Evolutionary conservation across 1,140 invertebrate genomes (phyloP), one percentile per base, ranked within the genome.

Genomic region (Parapsyche elsis): DNA sequence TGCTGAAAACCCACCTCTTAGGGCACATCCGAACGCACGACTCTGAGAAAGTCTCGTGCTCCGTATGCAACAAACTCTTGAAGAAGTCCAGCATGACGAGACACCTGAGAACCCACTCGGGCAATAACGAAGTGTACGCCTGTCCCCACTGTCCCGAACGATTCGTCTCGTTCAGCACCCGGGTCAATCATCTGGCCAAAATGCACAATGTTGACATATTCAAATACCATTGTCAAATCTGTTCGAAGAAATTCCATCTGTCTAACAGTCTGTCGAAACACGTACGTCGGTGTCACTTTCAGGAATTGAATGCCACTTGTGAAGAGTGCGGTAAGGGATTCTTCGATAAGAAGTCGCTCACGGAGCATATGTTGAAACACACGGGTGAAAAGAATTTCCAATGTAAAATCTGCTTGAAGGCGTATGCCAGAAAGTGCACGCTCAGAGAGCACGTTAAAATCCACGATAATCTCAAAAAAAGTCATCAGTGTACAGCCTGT

Each of bases 371-470:
- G 86, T 86, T 93, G 78, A 92, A 91, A 0, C 92, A 94, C 82
- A 92, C 92, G 0, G 92, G 92, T 0, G 93, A 92, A 80, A 86
- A 90, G n/a, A 91, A 91, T 19, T 92, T 92, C 84, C 87, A 87
- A 38, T 92, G 91, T 82, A 83, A 84, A 10, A 85, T 91, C 30
- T 93, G 92, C 82, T 87, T 90, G 44, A 90, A 92, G 70, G 86
- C 90, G 5, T 93, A 93, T 85, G 93, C 92, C 67, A 89, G 93
- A 75, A 92, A 93, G 82, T 89, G 93, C 82, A 93, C 92, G 53
- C 90, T 94, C 87, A 89, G 93, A 44, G 90, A 93, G 70, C 93
- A 94, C 83, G 90, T 93, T 83, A 91, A 92, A 73, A 93, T 23
- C 4, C 59, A 61, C 21, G 19, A 61, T 16, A 24, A 21, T 21